Base-by-base conservation (phyloP, 2,888 invertebrate genomes). In the Eilema griseolum region DNA sequence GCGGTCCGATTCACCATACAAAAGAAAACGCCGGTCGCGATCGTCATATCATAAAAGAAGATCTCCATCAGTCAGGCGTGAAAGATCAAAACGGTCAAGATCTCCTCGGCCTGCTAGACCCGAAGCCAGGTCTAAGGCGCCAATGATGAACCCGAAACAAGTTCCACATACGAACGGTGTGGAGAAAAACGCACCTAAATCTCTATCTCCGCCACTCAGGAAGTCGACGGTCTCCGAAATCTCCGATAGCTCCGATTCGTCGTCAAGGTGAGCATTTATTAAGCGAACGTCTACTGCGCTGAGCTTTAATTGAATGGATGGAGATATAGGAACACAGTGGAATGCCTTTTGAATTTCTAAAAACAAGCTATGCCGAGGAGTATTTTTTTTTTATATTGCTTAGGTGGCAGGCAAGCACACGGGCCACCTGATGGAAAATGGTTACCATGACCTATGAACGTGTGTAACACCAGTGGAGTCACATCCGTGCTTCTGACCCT, bases 1-100 rank as follows among this genome's bases (percentile, higher is more conserved):
- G 62, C 85, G 93, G 37, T 95, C 95, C 10, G 88, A 92, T 67
- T 96, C 96, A 0, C 93, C 95, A 4, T 96, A 96, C 72, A 91
- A 93, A 72, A 92, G 93, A 82, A 93, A 93, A 89, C 89, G 93
- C 67, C 85, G 92, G 11, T 92, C 94, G 0, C 83, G 92, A 23
- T 95, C 95, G 0, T 88, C 93, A 2, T 93, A 1, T 89, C 69
- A 65, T 61, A 66, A 59, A 14, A 61, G 73, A 57, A 67, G 70
- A 65, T 73, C 73, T 3, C 81, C 91, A 0, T 88, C 92, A 0
- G 57, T 83, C 4, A 85, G 87, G 72, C 83, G 89, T 63, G 89
- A 89, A 80, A 89, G 84, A 64, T 73, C 77, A 3, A 88, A 83
- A 0, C 80, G 82, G 31, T 86, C 89, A 0, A 79, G 81, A 20